These are phyloP conservation scores for Hippocampus kuda DNA, from an alignment of 2,797 vertebrate genomes.

Conservation along the genomic window DNA sequence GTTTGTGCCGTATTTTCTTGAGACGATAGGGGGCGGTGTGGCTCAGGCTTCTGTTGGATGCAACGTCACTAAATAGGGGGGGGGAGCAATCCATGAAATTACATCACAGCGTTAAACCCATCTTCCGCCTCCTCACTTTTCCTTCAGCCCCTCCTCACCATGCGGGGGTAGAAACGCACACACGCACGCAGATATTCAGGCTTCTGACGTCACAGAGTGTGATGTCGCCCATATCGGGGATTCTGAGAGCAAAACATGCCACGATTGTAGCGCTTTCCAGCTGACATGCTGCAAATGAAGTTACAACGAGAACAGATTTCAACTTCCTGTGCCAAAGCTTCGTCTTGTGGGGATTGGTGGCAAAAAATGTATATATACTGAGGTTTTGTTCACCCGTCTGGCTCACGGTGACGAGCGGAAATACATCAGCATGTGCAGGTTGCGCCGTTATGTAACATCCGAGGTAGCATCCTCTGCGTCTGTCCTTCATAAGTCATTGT, in stretches of 20 bases:
- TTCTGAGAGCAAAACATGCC: slow-evolving; percentile 34
- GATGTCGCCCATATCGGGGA: slow-evolving; percentile 40
- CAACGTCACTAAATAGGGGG: slow-evolving; percentile 28
- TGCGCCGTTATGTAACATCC: slow-evolving; percentile 12
- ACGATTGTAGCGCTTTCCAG: slow-evolving; percentile 18
- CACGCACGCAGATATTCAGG: slow-evolving; percentile 28
- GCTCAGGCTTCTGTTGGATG: slow-evolving; percentile 4
- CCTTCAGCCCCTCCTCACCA: slow-evolving; percentile 23
- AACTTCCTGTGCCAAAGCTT: slow-evolving; percentile 10
- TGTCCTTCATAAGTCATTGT: slow-evolving; percentile 3
- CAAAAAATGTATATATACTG: neutral
- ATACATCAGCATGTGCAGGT: neutral
- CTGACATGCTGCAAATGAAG: slow-evolving; percentile 10
- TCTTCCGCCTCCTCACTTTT: slow-evolving; percentile 25
- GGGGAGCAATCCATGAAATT: slow-evolving; percentile 46
- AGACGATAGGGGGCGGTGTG: slow-evolving; percentile 40
- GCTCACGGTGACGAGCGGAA: too few relatives aligned
- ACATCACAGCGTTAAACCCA: slow-evolving; percentile 55
- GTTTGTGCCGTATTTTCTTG: slow-evolving; percentile 5
- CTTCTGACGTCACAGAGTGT: slow-evolving; percentile 48
- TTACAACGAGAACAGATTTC: neutral
- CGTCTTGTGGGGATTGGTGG: neutral
- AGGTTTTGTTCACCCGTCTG: neutral
- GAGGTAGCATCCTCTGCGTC: slow-evolving; percentile 7
- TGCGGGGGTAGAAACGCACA: slow-evolving; percentile 45